phyloP scores from a whole-genome alignment of 2,797 vertebrate genomes.

The Odontamblyopus lacepedii region DNA sequence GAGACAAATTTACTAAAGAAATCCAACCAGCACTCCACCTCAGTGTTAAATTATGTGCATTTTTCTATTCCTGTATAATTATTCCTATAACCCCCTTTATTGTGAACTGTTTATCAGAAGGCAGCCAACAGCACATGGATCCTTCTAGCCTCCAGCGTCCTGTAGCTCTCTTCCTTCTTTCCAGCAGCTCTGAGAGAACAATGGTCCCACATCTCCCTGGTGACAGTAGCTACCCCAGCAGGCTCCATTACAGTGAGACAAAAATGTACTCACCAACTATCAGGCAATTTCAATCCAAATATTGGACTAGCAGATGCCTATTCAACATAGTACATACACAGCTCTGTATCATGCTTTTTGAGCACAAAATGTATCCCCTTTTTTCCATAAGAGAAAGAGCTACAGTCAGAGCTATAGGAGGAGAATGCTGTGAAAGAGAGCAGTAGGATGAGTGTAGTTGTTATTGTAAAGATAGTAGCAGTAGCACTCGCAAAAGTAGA shows the following conservation, averaged over 20 bases:
- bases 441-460: too few species aligned
- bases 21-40: background rate
- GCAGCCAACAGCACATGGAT: background rate
- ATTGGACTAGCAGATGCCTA: background rate
- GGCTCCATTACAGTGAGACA: background rate
- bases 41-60: background rate
- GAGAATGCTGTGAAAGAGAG: background rate
- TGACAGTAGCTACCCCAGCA: constrained; percentile 7
- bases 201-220: constrained; percentile 4
- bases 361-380: background rate
- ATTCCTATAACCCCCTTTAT: background rate
- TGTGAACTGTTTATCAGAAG: background rate
- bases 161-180: background rate
- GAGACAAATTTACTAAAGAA: too few species aligned
- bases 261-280: constrained; percentile 9
- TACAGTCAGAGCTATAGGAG: background rate
- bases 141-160: background rate
- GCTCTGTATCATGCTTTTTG: background rate
- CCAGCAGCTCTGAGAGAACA: constrained; percentile 3
- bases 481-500: background rate
- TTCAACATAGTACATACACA: background rate
- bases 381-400: background rate
- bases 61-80: background rate
- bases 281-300: background rate
- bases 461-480: background rate